These are phyloP conservation scores for Apis cerana DNA, from an alignment of 1,140 invertebrate species.

Conservation along the genomic window DNA sequence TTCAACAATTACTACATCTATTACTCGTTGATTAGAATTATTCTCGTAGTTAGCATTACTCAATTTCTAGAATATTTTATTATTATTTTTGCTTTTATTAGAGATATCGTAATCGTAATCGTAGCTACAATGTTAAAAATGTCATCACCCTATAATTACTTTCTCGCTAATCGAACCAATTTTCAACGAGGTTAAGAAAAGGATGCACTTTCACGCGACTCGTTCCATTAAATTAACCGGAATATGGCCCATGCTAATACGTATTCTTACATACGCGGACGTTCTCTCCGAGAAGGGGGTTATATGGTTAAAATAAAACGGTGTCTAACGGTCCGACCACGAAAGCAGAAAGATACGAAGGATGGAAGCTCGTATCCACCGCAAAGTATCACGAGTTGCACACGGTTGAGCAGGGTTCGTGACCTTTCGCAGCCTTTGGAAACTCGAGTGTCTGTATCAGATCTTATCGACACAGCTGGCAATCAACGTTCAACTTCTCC, in stretches of 20 bases:
- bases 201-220: too few species aligned
- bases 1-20: too few species aligned
- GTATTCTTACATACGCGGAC: neutral
- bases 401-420: constrained; percentile 62
- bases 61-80: too few species aligned
- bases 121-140: too few species aligned
- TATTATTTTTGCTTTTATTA: too few species aligned
- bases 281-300: neutral
- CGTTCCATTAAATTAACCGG: neutral
- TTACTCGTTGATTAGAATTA: too few species aligned
- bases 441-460: constrained; percentile 70
- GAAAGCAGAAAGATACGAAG: constrained; percentile 14
- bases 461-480: constrained; percentile 67
- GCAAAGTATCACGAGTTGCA: constrained; percentile 39
- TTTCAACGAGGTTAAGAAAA: too few species aligned
- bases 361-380: constrained; percentile 6
- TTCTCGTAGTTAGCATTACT: too few species aligned
- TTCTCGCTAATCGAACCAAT: too few species aligned
- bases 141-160: too few species aligned
- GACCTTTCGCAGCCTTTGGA: constrained; percentile 68
- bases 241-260: neutral
- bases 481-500: constrained; percentile 50
- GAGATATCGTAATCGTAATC: too few species aligned
- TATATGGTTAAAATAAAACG: constrained; percentile 13
- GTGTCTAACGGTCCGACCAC: constrained; percentile 2